Base-by-base conservation (phyloP, 2,888 invertebrate genomes). In the Dusona sp. region DNA sequence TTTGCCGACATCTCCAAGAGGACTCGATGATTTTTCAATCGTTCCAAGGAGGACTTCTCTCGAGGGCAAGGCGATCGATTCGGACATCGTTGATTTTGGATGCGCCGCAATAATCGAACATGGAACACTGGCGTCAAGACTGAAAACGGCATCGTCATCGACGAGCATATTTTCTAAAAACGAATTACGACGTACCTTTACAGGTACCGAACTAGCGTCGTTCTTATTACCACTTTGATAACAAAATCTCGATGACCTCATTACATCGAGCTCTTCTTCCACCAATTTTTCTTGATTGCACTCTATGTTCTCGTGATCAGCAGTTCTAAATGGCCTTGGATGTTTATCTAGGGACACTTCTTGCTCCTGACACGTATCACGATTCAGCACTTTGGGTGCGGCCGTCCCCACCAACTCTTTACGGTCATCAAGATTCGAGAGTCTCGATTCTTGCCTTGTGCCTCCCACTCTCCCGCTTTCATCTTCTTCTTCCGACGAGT, bases 151-250 rank as follows among this genome's bases (percentile, higher is more conserved):
- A 16, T 89, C 88, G 13, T 91, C 89, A 9, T 91, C 88, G 29
- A 84, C 85, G 22, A 93, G 83, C 93, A 93, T 94, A 4, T 90
- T 91, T 73, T 92, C 92, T 13, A 93, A 80, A 67, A 94, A 94
- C 9, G 90, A 91, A 87, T 92, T 92, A 51, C 93, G 89, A 29
- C 90, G 88, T 3, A 89, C 85, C 36, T 87, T 88, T 4, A 90
- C 89, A 0, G 92, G 83, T 8, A 87, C 48, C 57, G 68, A 64
- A 57, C 42, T 78, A 29, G 2, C 16, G 29, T 67, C 72, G 54
- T 77, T 67, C 57, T 57, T 72, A 48, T 11, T 70, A 8, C 4
- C 64, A 16, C 45, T 38, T 25, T 45, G 13, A 16, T 42, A 25
- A 51, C 19, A 19, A 19, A 48, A 38, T 70, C n/a, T 16, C 16